Conservation (phyloP, 2,888 invertebrate genomes). For the Dasysyrphus albostriatus region DNA sequence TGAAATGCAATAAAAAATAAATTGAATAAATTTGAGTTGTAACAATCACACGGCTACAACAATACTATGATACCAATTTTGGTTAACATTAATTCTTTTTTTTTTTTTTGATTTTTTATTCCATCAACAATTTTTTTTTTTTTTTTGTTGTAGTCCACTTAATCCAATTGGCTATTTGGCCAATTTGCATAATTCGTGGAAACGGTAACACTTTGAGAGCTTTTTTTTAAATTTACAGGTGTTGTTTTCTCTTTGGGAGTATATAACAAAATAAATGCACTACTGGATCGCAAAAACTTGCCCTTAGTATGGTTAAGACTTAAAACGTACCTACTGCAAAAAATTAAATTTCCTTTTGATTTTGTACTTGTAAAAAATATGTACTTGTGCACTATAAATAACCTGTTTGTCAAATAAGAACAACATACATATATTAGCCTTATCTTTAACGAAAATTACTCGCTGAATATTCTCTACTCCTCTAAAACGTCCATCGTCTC, state of each 20-base stretch:
- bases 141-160: background rate
- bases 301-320: too few species aligned
- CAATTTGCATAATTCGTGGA: slow-evolving; percentile 64
- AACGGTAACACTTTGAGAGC: background rate
- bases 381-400: too few species aligned
- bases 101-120: slow-evolving; percentile 24
- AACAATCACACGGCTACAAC: background rate
- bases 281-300: too few species aligned
- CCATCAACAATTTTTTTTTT: background rate
- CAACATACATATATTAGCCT: too few species aligned
- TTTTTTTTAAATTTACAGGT: background rate
- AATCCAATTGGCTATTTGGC: slow-evolving; percentile 48
- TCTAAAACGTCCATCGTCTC: too few species aligned
- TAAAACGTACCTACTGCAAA: too few species aligned
- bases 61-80: background rate
- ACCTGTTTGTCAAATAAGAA: too few species aligned
- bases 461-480: too few species aligned
- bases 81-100: slow-evolving; percentile 10
- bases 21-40: slow-evolving; percentile 21
- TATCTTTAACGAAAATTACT: too few species aligned
- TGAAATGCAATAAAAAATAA: slow-evolving; percentile 29
- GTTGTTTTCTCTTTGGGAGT: background rate
- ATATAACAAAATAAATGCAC: background rate
- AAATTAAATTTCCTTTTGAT: too few species aligned
- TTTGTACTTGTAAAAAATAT: too few species aligned